These are phyloP conservation scores for Lottia scabra DNA, from an alignment of 2,888 invertebrate genomes.

Conservation along the genomic window DNA sequence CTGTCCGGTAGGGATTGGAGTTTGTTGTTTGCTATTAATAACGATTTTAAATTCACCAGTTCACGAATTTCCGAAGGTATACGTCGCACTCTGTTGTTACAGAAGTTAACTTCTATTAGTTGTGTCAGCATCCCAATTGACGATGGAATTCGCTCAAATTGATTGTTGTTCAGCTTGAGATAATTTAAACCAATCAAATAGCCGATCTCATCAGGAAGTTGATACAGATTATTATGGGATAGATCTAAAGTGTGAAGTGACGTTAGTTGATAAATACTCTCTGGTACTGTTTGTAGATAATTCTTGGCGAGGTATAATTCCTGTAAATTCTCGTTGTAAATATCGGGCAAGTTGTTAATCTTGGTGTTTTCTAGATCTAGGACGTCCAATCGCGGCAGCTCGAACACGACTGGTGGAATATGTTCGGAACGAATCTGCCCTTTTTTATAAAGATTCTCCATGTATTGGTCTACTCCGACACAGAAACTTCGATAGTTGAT, in stretches of 20 bases:
- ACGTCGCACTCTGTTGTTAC: constrained; percentile 54
- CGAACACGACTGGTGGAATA: constrained; percentile 67
- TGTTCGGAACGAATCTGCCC: constrained; percentile 68
- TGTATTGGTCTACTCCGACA: constrained; percentile 64
- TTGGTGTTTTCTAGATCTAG: constrained; percentile 67
- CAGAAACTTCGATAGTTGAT: constrained; percentile 66
- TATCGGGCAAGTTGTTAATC: constrained; percentile 65
- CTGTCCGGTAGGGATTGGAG: constrained; percentile 58
- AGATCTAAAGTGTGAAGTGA: constrained; percentile 56
- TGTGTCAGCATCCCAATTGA: constrained; percentile 55
- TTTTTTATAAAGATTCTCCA: constrained; percentile 63
- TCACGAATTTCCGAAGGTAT: constrained; percentile 59
- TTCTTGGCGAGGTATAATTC: constrained; percentile 63
- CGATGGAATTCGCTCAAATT: constrained; percentile 53
- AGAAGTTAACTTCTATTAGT: constrained; percentile 58
- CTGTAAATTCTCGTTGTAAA: constrained; percentile 49
- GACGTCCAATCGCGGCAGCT: constrained; percentile 60
- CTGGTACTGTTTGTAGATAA: constrained; percentile 59
- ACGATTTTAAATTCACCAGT: constrained; percentile 50
- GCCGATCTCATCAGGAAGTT: constrained; percentile 60
- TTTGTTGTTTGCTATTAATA: constrained; percentile 57
- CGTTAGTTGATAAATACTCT: constrained; percentile 52
- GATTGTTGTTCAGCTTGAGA: constrained; percentile 54
- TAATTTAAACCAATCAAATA: constrained; percentile 50
- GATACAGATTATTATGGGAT: constrained; percentile 58